Base-by-base conservation (phyloP, 1,140 invertebrate genomes). In the Cyrtorhinus lividipennis region DNA sequence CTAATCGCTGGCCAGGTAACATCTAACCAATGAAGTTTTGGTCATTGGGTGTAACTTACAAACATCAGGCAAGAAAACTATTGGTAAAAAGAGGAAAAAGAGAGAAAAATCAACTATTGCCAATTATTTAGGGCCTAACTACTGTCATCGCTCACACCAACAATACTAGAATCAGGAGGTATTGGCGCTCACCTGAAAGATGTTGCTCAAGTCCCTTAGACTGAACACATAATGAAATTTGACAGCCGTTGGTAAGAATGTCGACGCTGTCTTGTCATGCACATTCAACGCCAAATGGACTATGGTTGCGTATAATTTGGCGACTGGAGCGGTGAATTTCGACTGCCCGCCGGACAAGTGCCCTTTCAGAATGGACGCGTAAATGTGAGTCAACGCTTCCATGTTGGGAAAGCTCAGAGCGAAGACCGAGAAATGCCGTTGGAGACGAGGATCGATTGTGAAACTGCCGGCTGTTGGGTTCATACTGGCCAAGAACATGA, bases 191-290 rank as follows among this genome's bases (percentile, higher is more conserved):
- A 87, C 86, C 78, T 90, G 85, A 70, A 88, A 90, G 63, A 90
- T 88, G 72, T 95, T 96, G 1, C 91, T 90, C 2, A 96, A 75
- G 73, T 97, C 94, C 66, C 93, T 77, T 27, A 97, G 75, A 74
- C 95, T 97, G 73, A 95, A 96, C 56, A 89, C 79, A 69, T 97
- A 97, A 74, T 96, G 93, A 73, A 96, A 97, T 73, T 95, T 96
- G 38, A 91, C 79, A 10, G 92, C 92, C 0, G 93, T 96, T 1
- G 92, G 92, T 56, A 95, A 75, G 75, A 95, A 95, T 0, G 79
- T 82, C 0, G 79, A 68, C 0, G 81, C 71, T 0, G 95, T 78
- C 73, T 85, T 90, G n/a, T 77, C 74, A 70, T 96, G 93, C 1
- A 95, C 74, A 2, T 75, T 73, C 2, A 95, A 73, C 0, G 91